Conservation (phyloP, 2,113 vertebrate genomes). For the Chauna torquata region DNA sequence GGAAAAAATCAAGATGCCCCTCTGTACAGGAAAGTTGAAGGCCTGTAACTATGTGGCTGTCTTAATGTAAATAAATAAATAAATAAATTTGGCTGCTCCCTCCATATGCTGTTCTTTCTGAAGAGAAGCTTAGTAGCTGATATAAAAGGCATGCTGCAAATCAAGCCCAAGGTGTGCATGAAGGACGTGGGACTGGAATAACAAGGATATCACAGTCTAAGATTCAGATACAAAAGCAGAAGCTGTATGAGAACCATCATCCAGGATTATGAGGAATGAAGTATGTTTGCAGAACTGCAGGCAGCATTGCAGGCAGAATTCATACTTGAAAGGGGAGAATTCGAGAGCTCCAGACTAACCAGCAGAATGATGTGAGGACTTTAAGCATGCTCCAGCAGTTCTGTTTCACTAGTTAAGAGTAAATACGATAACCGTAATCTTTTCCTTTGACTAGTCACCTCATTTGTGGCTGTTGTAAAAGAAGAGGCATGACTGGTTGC, state of each 20-base stretch:
- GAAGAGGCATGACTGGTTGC: neutral
- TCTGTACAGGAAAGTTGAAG: neutral
- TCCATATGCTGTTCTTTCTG: neutral
- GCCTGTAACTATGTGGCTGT: neutral
- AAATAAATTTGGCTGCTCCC: neutral
- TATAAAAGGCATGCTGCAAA: neutral
- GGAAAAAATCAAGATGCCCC: neutral
- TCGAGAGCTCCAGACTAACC: neutral
- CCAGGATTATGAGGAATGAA: neutral
- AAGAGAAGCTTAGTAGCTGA: neutral
- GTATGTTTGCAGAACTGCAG: neutral
- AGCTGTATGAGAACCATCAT: neutral
- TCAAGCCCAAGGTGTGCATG: neutral
- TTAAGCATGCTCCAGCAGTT: neutral
- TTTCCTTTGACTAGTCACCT: neutral
- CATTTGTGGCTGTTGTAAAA: neutral
- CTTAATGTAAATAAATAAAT: neutral
- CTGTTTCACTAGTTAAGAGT: neutral
- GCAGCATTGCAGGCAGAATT: neutral
- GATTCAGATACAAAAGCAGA: neutral
- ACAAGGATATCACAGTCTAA: neutral
- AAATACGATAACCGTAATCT: neutral
- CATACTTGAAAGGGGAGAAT: neutral
- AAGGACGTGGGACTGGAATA: conserved; percentile 3
- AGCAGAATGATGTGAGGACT: neutral